Evolutionary conservation across 2,113 vertebrate genomes (phyloP).

Genomic region (Anas platyrhynchos): DNA sequence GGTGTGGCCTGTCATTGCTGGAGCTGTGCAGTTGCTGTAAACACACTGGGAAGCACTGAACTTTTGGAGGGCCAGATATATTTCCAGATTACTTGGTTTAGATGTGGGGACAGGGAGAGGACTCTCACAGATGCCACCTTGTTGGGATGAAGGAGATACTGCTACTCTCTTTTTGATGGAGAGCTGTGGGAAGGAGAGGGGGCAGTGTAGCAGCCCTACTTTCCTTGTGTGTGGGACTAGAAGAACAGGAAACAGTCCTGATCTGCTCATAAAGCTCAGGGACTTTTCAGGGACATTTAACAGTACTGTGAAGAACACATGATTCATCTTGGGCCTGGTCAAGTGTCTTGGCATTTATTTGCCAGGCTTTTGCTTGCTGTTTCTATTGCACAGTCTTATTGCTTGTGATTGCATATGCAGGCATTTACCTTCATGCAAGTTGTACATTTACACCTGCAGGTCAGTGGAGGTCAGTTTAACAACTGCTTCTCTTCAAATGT

Average conservation of each 20-base stretch:
- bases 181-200: not conserved
- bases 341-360: slow-evolving; percentile 21
- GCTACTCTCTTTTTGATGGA: not conserved
- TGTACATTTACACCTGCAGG: not conserved
- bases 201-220: not conserved
- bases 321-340: slow-evolving; percentile 36
- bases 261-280: slow-evolving; percentile 53
- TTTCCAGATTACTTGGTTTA: not conserved
- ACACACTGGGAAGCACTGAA: not conserved
- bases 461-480: not conserved
- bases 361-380: slow-evolving; percentile 20
- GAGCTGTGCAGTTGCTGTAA: not conserved
- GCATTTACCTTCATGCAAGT: not conserved
- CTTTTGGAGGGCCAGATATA: not conserved
- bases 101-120: not conserved
- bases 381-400: slow-evolving; percentile 4
- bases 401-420: not conserved
- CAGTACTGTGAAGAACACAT: not conserved
- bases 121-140: accelerated
- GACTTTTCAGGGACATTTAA: slow-evolving; percentile 40
- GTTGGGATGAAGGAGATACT: not conserved
- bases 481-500: not conserved
- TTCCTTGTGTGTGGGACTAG: slow-evolving; percentile 31
- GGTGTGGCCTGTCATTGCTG: not conserved
- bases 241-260: not conserved